Evolutionary conservation across 1,140 invertebrate species (phyloP).

Genomic region (Bombus polaris): DNA sequence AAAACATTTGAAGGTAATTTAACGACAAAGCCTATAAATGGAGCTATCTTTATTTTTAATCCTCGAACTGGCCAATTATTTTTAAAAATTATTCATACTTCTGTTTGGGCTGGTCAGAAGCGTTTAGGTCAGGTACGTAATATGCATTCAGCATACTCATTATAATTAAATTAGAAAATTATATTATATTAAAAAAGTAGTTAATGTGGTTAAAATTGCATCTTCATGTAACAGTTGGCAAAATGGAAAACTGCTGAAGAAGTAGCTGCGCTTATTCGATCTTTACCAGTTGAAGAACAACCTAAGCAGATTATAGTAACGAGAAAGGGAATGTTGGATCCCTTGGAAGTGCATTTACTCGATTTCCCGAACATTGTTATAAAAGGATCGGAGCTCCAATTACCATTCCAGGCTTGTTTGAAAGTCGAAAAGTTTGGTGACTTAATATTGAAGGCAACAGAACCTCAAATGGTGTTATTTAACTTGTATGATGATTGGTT

Average conservation of each 20-base stretch:
- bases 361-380: constrained; percentile 99
- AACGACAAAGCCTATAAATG: constrained; percentile 99
- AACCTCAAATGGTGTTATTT: constrained; percentile 99
- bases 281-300: constrained; percentile 99
- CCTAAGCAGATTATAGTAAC: constrained; percentile 99
- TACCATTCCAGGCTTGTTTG: constrained; percentile 99
- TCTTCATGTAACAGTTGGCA: constrained; percentile 85
- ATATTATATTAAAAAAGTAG: too few relatives aligned
- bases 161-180: neutral
- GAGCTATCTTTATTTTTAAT: constrained; percentile 99
- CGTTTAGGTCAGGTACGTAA: constrained; percentile 88
- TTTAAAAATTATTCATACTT: constrained; percentile 99
- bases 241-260: constrained; percentile 99
- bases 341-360: constrained; percentile 98
- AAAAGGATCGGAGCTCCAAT: constrained; percentile 98
- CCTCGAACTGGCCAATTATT: constrained; percentile 99
- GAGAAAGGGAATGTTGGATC: constrained; percentile 99
- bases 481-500: constrained; percentile 99
- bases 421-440: constrained; percentile 99
- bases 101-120: constrained; percentile 99
- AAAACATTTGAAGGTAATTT: constrained; percentile 99
- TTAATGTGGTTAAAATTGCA: constrained; percentile 71
- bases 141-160: constrained; percentile 67
- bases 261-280: constrained; percentile 99
- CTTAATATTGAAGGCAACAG: constrained; percentile 98